Conservation (phyloP, 1,140 invertebrate genomes). For the Mactra quadrangularis region DNA sequence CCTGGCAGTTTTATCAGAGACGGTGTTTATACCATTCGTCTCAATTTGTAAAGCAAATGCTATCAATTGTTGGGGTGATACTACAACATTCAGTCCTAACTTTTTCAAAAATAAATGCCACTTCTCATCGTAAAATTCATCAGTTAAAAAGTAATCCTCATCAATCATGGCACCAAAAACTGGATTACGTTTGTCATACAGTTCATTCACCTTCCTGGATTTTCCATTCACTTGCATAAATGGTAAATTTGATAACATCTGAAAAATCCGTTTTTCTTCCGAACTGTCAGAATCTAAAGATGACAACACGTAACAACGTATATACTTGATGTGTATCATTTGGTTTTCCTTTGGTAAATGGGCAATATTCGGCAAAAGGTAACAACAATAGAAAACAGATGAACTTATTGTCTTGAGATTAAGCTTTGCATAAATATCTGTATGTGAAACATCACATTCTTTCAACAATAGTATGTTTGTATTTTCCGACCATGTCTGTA, state of each 20-base stretch:
- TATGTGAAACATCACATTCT: not conserved
- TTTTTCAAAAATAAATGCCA: conserved; percentile 34
- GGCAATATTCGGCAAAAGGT: conserved; percentile 1
- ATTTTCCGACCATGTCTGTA: not conserved
- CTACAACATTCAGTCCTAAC: conserved; percentile 24
- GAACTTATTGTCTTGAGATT: not conserved
- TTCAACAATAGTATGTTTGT: conserved; percentile 6
- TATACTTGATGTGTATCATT: not conserved
- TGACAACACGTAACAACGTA: not conserved
- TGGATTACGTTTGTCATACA: not conserved
- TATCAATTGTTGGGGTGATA: conserved; percentile 25
- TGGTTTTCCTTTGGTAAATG: not conserved
- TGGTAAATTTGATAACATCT: not conserved
- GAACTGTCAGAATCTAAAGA: not conserved
- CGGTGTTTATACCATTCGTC: not conserved
- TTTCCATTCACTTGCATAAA: not conserved
- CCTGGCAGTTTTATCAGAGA: not conserved
- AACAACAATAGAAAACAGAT: not conserved
- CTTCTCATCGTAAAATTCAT: not conserved
- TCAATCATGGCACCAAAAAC: conserved; percentile 25
- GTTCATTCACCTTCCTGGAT: not conserved
- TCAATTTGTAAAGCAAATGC: conserved; percentile 30
- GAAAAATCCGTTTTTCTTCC: not conserved
- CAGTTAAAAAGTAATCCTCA: conserved; percentile 26
- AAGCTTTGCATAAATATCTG: conserved; percentile 24